These are phyloP conservation scores for Varroa destructor DNA, from an alignment of 1,140 invertebrate genomes.

Conservation along the genomic window DNA sequence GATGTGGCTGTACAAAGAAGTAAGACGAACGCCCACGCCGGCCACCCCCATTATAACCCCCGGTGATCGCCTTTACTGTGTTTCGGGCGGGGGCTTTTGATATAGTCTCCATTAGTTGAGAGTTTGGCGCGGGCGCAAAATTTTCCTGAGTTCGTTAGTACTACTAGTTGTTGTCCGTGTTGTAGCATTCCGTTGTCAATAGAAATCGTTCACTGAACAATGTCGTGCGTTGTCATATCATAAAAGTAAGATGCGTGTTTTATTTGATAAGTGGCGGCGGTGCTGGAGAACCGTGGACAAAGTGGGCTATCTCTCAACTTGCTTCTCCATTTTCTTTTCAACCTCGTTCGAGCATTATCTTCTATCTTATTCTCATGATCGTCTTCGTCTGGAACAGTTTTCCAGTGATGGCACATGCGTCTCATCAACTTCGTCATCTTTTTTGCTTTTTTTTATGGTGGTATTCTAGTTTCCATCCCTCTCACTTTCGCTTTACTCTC, in stretches of 20 bases:
- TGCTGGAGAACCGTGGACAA: conserved; percentile 26
- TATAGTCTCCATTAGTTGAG: no score
- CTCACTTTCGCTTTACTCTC: background rate
- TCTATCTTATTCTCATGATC: no score
- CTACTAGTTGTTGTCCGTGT: background rate
- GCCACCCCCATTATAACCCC: no score
- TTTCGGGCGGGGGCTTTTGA: no score
- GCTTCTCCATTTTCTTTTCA: background rate
- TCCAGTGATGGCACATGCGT: no score
- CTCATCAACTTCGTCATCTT: no score
- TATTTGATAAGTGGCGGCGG: background rate
- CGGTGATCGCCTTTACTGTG: no score
- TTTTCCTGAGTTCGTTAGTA: background rate
- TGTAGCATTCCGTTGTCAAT: background rate
- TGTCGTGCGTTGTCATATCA: background rate
- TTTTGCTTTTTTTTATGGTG: background rate
- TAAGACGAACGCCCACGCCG: no score
- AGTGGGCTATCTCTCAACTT: conserved; percentile 1
- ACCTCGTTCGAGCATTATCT: no score
- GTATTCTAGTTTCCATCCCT: background rate
- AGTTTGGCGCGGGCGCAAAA: no score
- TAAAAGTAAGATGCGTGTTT: background rate
- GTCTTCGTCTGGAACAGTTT: no score
- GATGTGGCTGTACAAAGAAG: no score
- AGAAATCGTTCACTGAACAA: background rate